These are phyloP conservation scores for Aplysina aerophoba DNA, from an alignment of 37 sponge, comb jelly and placozoan genomes.

Conservation along the genomic window DNA sequence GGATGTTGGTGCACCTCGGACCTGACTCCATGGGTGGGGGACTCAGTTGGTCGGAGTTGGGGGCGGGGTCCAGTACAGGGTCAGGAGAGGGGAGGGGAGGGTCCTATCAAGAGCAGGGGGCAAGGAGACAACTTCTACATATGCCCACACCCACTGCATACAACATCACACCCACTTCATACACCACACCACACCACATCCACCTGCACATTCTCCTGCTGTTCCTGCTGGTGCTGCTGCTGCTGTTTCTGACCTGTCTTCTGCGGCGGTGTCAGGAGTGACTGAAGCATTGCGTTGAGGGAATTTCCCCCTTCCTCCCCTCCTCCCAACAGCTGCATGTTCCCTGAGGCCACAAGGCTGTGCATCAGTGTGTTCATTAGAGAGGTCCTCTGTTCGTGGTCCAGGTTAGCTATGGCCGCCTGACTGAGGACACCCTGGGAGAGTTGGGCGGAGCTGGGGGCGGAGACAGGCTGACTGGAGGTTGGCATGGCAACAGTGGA, in stretches of 20 bases:
- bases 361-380: constrained; percentile 4
- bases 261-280: background rate
- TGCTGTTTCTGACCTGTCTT: too few relatives aligned
- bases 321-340: background rate
- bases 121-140: too few relatives aligned
- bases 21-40: too few relatives aligned
- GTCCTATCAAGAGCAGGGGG: too few relatives aligned
- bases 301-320: background rate
- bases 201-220: too few relatives aligned
- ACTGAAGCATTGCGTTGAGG: constrained; percentile 7
- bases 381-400: background rate
- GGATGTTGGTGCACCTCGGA: constrained; percentile 16
- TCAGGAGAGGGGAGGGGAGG: too few relatives aligned
- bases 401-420: background rate
- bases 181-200: too few relatives aligned
- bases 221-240: too few relatives aligned
- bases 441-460: background rate
- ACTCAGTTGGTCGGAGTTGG: too few relatives aligned
- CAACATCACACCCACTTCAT: too few relatives aligned
- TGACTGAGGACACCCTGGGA: background rate
- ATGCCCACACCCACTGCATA: too few relatives aligned
- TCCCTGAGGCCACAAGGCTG: constrained; percentile 5
- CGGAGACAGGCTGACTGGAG: background rate
- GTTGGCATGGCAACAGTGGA: background rate
- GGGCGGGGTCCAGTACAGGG: too few relatives aligned